Evolutionary conservation across 1,140 invertebrate genomes (phyloP), one percentile per base, ranked within the genome.

Genomic region (Diabrotica virgifera): DNA sequence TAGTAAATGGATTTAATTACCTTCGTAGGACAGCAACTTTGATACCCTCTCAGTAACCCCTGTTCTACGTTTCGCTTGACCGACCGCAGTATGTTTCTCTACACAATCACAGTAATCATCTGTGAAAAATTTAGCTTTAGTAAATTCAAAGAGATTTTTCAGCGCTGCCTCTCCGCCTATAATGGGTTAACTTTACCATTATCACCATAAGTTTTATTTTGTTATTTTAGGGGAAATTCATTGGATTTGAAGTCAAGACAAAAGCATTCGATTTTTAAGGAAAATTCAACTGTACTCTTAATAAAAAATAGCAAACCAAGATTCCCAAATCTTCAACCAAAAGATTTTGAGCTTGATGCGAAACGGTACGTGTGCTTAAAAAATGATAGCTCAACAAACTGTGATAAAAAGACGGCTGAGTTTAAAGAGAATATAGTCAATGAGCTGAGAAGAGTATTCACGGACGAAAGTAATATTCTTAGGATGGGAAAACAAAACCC

Each of bases 381-480:
- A 59, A 83, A 84, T 65, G 79, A 80, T 11, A 79, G 71, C 11
- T 73, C 77, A 5, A 65, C 73, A 5, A 77, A 79, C 0, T 85
- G 84, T 70, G 74, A 79, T 38, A 70, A 64, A 7, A 84, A 82
- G 68, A 81, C 83, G 0, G 67, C 70, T 9, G 79, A 82, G 59
- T 86, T 83, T 70, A 87, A 84, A 75, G 81, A 82, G 56, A 72
- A 85, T 60, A 62, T 88, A 53, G 65, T 86, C 7, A 83, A 84
- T 59, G 83, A 86, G 69, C 82, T 88, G 55, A 80, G 83, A 63
- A 81, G 84, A 63, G 84, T 86, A 2, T 82, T 85, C 77, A 80
- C 83, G 77, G 83, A 83, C 37, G 86, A 87, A 64, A 82, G 85
- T 60, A 85, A 85, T 72, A 81, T 86, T 37, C 83, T 85, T 63